Conservation (phyloP, 2,888 invertebrate genomes). For the Diarsia dahlii region DNA sequence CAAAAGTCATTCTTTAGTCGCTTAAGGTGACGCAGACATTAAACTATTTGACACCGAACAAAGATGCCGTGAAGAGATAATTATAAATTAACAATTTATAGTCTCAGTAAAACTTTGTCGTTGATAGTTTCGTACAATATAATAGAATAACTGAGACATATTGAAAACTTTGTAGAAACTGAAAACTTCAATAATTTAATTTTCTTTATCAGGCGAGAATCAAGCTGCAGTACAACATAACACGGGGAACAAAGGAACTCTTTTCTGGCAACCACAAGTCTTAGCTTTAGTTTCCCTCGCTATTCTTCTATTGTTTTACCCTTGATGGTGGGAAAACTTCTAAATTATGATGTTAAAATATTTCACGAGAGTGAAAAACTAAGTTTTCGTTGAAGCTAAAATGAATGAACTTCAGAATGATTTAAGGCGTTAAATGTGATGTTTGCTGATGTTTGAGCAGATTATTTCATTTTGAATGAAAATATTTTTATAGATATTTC, state of each 20-base stretch:
- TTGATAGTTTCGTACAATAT: constrained; percentile 43
- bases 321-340: constrained; percentile 67
- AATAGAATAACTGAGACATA: constrained; percentile 52
- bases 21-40: constrained; percentile 2
- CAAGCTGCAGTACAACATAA: constrained; percentile 92
- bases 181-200: constrained; percentile 52
- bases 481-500: constrained; percentile 36
- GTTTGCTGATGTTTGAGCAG: constrained; percentile 33
- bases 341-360: constrained; percentile 25
- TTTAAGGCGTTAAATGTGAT: constrained; percentile 18
- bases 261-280: constrained; percentile 82
- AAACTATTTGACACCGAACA: constrained; percentile 35
- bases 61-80: constrained; percentile 16
- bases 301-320: constrained; percentile 76
- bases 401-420: constrained; percentile 4
- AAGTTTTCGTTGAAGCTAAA: constrained; percentile 2
- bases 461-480: constrained; percentile 12
- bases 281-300: constrained; percentile 76
- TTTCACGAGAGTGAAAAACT: constrained; percentile 1
- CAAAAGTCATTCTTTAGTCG: constrained; percentile 8
- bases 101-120: constrained; percentile 32
- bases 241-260: constrained; percentile 90
- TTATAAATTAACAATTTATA: constrained; percentile 40
- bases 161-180: constrained; percentile 50
- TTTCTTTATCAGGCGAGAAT: constrained; percentile 89